Evolutionary conservation across 2,888 invertebrate species (phyloP).

Genomic region (Eutolmus rufibarbis): DNA sequence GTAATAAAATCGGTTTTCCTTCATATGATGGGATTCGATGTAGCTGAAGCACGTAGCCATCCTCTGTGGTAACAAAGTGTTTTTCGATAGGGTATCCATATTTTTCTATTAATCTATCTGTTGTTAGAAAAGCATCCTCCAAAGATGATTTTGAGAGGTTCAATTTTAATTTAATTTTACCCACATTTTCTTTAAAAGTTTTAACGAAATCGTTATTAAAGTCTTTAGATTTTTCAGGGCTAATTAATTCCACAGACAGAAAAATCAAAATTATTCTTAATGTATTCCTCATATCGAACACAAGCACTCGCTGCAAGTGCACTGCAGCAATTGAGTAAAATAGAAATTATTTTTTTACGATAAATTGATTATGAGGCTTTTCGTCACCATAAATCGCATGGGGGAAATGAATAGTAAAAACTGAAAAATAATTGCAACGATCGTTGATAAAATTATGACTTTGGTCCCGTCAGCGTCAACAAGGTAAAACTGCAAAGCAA

Average conservation of each 20-base stretch:
- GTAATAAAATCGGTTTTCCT: conserved; percentile 66
- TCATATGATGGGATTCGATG: conserved; percentile 68
- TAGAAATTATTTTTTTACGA: background rate
- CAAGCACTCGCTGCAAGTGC: background rate
- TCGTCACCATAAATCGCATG: background rate
- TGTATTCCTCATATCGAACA: background rate
- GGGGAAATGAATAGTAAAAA: background rate
- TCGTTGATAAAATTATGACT: background rate
- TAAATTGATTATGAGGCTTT: background rate
- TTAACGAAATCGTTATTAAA: background rate
- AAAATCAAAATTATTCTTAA: background rate
- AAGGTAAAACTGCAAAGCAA: background rate
- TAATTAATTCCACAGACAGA: background rate
- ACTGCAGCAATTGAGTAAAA: background rate
- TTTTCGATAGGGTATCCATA: conserved; percentile 69
- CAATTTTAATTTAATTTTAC: background rate
- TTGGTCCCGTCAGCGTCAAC: background rate
- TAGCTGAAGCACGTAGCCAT: conserved; percentile 76
- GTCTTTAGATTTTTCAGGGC: background rate
- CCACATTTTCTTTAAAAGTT: background rate
- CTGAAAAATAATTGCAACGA: background rate
- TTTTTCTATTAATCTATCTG: conserved; percentile 53
- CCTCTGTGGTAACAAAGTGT: conserved; percentile 69
- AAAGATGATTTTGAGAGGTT: background rate
- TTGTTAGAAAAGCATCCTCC: background rate